These are phyloP conservation scores for Omphaloscelis lunosa DNA, from an alignment of 2,888 invertebrate species.

Conservation along the genomic window DNA sequence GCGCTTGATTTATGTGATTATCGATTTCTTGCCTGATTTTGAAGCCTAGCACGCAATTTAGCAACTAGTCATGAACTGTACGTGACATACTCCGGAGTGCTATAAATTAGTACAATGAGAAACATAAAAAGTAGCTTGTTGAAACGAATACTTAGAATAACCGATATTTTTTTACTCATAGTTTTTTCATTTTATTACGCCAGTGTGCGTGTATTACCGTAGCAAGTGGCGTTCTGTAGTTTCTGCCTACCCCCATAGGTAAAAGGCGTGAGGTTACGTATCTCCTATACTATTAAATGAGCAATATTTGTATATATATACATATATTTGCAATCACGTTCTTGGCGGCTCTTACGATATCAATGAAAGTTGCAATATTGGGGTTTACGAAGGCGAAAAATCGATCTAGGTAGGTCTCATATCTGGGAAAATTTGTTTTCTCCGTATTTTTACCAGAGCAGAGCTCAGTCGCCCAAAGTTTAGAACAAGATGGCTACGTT, in stretches of 20 bases:
- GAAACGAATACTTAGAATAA: neutral
- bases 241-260: neutral
- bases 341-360: too few relatives aligned
- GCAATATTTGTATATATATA: too few relatives aligned
- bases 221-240: neutral
- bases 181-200: neutral
- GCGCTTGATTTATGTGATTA: constrained; percentile 43
- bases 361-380: too few relatives aligned
- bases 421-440: too few relatives aligned
- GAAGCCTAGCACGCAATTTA: constrained; percentile 31
- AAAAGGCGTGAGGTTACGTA: too few relatives aligned
- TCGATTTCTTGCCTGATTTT: constrained; percentile 36
- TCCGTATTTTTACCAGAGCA: too few relatives aligned
- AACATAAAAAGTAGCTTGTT: neutral
- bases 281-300: too few relatives aligned
- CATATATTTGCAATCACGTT: too few relatives aligned
- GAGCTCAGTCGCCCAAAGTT: too few relatives aligned
- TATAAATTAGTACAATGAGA: neutral
- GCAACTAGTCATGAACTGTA: constrained; percentile 36
- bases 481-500: too few relatives aligned
- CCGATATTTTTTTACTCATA: neutral
- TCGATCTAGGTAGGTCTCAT: too few relatives aligned
- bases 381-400: too few relatives aligned
- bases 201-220: neutral
- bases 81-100: constrained; percentile 6